Evolutionary conservation across 2,113 vertebrate species (phyloP).

Genomic region (Pseudonaja textilis): DNA sequence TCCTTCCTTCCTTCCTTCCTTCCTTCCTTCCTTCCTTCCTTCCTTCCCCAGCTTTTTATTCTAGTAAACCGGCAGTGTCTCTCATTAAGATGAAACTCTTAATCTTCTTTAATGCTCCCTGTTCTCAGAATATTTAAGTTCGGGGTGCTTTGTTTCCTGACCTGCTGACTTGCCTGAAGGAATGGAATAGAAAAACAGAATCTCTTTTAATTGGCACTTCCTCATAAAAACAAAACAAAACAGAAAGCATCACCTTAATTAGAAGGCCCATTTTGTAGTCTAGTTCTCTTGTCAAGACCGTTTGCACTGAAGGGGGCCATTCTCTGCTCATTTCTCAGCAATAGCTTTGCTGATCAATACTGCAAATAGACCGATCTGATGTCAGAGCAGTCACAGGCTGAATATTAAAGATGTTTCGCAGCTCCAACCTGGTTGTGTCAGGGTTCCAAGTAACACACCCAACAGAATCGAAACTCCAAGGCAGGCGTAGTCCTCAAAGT

Average conservation of each 20-base stretch:
- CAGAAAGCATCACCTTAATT: not conserved
- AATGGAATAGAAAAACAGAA: not conserved
- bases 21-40: not conserved
- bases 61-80: not conserved
- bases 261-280: not conserved
- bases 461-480: no score
- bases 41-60: not conserved
- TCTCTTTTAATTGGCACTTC: constrained; percentile 25
- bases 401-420: not conserved
- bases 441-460: no score
- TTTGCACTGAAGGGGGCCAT: not conserved
- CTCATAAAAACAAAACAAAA: not conserved
- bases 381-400: not conserved
- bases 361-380: not conserved
- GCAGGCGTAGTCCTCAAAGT: no score
- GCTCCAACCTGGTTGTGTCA: not conserved
- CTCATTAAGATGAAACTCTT: not conserved
- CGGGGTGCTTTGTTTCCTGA: not conserved
- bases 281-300: not conserved
- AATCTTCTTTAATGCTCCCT: not conserved
- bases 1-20: not conserved
- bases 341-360: accelerated
- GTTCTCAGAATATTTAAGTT: not conserved
- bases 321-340: accelerated
- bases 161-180: not conserved